Percentiles rank a stretch among this genome's conserved stretches.
phyloP scores from a whole-genome alignment of 1,140 invertebrate genomes.

The Nymphalis io region DNA sequence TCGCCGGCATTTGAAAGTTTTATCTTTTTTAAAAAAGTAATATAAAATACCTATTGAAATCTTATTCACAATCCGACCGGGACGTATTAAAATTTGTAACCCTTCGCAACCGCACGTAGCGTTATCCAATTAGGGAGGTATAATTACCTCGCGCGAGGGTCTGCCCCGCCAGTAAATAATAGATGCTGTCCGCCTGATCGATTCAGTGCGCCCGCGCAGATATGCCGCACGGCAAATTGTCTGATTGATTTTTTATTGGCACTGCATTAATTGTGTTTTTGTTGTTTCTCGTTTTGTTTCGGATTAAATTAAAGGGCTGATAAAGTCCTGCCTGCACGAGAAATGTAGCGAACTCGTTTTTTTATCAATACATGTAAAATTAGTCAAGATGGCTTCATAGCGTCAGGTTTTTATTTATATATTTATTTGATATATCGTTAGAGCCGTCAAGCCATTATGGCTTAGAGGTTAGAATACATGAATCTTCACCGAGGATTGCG shows the following conservation, averaged over 20 bases:
- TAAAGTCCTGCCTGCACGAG: not conserved
- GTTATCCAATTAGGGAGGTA: slow-evolving; percentile 48
- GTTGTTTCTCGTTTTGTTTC: slow-evolving; percentile 11
- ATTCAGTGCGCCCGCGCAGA: slow-evolving; percentile 33
- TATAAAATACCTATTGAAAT: slow-evolving; percentile 8
- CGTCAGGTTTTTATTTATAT: not conserved
- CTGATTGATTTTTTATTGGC: slow-evolving; percentile 29
- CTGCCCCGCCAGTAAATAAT: slow-evolving; percentile 29
- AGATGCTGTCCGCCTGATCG: slow-evolving; percentile 38
- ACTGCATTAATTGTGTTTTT: slow-evolving; percentile 13
- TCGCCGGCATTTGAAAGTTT: too few relatives aligned
- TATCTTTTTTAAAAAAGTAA: not conserved
- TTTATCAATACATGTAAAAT: not conserved
- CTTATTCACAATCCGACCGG: not conserved
- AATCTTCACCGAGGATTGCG: too few relatives aligned
- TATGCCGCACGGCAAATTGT: slow-evolving; percentile 17
- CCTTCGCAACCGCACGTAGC: slow-evolving; percentile 11
- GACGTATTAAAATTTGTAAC: slow-evolving; percentile 9
- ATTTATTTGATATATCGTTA: too few relatives aligned
- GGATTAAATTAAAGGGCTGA: slow-evolving; percentile 20
- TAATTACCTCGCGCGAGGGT: slow-evolving; percentile 42
- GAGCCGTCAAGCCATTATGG: too few relatives aligned
- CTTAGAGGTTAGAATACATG: too few relatives aligned
- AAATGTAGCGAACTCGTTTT: not conserved
- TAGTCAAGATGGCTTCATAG: not conserved